Conservation (phyloP, 2,797 vertebrate genomes). For the Lagocephalus sceleratus region DNA sequence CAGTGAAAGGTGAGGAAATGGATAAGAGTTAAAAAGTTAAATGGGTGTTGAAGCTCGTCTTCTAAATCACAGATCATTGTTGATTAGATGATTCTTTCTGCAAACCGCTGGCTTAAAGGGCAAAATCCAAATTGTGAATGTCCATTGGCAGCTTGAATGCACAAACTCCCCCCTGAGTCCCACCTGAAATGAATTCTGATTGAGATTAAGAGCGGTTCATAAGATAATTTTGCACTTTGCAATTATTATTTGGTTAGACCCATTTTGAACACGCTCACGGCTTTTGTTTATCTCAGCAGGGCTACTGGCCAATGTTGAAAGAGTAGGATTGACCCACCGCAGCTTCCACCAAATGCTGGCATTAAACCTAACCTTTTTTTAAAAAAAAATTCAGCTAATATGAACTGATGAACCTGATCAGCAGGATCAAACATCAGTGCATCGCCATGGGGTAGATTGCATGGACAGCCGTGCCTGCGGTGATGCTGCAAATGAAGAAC, state of each 20-base stretch:
- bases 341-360: slow-evolving; percentile 28
- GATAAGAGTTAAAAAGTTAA: no score
- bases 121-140: slow-evolving; percentile 23
- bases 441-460: slow-evolving; percentile 62
- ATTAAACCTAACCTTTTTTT: slow-evolving; percentile 12
- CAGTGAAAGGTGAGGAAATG: no score
- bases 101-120: slow-evolving; percentile 25
- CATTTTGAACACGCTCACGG: slow-evolving; percentile 8
- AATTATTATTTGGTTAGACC: slow-evolving; percentile 7
- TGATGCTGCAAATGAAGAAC: slow-evolving; percentile 57
- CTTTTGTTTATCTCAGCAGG: slow-evolving; percentile 3
- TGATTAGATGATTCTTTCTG: slow-evolving; percentile 7
- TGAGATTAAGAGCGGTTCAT: slow-evolving; percentile 8
- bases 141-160: slow-evolving; percentile 4
- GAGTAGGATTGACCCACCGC: no score
- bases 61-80: background rate
- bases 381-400: slow-evolving; percentile 16
- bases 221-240: slow-evolving; percentile 18
- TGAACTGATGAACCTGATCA: slow-evolving; percentile 59
- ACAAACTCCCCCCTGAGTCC: slow-evolving; percentile 8
- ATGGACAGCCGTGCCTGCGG: slow-evolving; percentile 54
- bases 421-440: slow-evolving; percentile 41
- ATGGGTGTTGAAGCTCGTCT: slow-evolving; percentile 5
- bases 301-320: slow-evolving; percentile 15
- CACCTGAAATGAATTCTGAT: slow-evolving; percentile 27